Evolutionary conservation across 2,113 vertebrate species (phyloP).

Genomic region (Sprattus sprattus): DNA sequence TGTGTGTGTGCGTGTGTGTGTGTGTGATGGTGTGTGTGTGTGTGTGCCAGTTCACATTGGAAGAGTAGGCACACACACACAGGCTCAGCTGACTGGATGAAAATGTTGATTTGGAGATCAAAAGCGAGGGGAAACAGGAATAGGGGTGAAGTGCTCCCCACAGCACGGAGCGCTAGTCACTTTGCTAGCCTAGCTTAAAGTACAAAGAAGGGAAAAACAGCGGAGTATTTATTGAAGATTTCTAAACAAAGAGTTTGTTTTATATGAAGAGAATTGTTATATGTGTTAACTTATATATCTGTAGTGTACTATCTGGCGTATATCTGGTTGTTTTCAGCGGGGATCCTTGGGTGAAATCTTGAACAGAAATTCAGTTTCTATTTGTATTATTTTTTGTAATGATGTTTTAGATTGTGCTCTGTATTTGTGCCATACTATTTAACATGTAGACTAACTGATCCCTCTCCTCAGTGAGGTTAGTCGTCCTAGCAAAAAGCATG

Average conservation of each 20-base stretch:
- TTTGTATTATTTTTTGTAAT: background rate
- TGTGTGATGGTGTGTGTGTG: background rate
- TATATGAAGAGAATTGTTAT: conserved; percentile 58
- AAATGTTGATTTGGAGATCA: background rate
- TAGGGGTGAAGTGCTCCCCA: background rate
- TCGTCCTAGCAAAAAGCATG: background rate
- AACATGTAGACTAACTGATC: background rate
- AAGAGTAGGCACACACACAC: background rate
- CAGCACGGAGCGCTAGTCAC: background rate
- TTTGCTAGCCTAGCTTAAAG: background rate
- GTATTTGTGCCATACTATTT: background rate
- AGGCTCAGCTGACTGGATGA: background rate
- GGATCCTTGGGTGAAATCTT: conserved; percentile 10
- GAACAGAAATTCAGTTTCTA: background rate
- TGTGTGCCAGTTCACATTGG: background rate
- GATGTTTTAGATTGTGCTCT: background rate
- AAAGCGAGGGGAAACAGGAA: background rate
- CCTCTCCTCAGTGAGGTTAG: background rate
- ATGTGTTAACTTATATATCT: conserved; percentile 61
- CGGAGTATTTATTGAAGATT: conserved; percentile 8
- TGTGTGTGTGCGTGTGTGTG: background rate
- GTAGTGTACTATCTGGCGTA: conserved; percentile 57
- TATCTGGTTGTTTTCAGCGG: conserved; percentile 51
- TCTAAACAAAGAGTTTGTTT: conserved; percentile 28
- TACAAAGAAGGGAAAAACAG: background rate